A percentile compares a stretch with the other conserved stretches of the same genome.
phyloP scores from a whole-genome alignment of 2,113 vertebrate species.

The Spheniscus mendiculus region DNA sequence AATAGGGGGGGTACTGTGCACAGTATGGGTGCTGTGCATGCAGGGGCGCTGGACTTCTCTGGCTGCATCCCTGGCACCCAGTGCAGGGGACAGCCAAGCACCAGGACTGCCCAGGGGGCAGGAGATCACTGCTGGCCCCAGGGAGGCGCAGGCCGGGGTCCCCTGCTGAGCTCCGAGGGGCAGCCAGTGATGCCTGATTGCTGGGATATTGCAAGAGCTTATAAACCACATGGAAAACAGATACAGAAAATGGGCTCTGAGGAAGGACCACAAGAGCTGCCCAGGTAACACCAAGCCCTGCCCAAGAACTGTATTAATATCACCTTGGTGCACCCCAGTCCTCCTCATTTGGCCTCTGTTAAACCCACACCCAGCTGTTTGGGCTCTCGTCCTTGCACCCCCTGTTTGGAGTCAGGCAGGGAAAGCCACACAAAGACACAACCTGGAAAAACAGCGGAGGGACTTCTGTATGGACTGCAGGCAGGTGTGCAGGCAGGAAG shows the following conservation, averaged over 20 bases:
- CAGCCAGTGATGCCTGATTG: not conserved
- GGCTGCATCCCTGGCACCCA: not conserved
- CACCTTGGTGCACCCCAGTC: too few relatives aligned
- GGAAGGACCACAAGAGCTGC: not conserved
- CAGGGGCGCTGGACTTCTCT: not conserved
- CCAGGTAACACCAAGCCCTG: not conserved
- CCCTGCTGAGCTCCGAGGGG: not conserved
- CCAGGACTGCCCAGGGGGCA: not conserved
- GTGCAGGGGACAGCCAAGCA: not conserved
- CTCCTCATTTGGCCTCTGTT: not conserved
- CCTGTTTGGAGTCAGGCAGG: not conserved
- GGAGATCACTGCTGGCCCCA: not conserved
- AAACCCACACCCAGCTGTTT: not conserved
- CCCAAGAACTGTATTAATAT: not conserved
- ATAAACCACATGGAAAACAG: not conserved
- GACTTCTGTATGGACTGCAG: not conserved
- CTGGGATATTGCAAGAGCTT: not conserved
- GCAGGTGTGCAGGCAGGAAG: not conserved
- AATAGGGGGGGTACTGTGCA: too few relatives aligned
- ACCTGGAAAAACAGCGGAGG: not conserved
- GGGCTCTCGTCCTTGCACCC: not conserved
- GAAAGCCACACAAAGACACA: not conserved
- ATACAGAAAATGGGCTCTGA: not conserved
- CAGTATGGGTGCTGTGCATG: not conserved
- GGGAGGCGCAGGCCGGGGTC: not conserved